These are phyloP conservation scores for Frankliniella fusca DNA, from an alignment of 2,888 invertebrate species.

Conservation along the genomic window DNA sequence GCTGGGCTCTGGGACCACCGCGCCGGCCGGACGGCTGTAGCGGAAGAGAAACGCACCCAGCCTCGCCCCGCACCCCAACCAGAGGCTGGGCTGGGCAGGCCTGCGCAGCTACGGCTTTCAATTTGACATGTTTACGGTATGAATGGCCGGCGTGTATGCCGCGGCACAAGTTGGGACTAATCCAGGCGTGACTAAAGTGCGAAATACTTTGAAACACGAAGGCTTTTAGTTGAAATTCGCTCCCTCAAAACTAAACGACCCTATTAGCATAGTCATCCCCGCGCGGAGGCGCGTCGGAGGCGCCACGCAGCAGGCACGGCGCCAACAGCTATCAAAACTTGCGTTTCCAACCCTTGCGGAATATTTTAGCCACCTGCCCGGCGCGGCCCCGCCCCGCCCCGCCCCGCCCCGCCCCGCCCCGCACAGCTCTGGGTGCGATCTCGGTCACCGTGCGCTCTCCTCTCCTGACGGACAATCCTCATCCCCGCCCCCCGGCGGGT, in stretches of 20 bases:
- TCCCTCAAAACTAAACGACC: slow-evolving; percentile 22
- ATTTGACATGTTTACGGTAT: slow-evolving; percentile 2
- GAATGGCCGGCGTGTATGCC: background rate
- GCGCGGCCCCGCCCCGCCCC: background rate
- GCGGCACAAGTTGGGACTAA: slow-evolving; percentile 18
- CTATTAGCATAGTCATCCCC: slow-evolving; percentile 8
- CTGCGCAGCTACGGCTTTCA: background rate
- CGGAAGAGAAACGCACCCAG: too few relatives aligned
- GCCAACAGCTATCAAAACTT: slow-evolving; percentile 21
- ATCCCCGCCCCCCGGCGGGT: too few relatives aligned
- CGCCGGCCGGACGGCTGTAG: too few relatives aligned
- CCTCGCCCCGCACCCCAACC: too few relatives aligned
- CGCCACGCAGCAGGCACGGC: slow-evolving; percentile 1
- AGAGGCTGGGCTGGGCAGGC: too few relatives aligned
- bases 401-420: background rate
- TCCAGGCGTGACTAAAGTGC: slow-evolving; percentile 25
- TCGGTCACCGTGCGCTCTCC: background rate
- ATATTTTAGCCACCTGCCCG: slow-evolving; percentile 9
- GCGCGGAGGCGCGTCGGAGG: background rate
- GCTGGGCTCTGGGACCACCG: too few relatives aligned
- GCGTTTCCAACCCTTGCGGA: slow-evolving; percentile 20
- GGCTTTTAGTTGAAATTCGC: slow-evolving; percentile 26
- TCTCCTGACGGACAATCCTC: background rate
- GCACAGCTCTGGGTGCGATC: background rate
- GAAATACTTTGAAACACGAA: slow-evolving; percentile 22